These are phyloP conservation scores for Drosophila subquinaria DNA, from an alignment of 2,888 invertebrate species.

Conservation along the genomic window DNA sequence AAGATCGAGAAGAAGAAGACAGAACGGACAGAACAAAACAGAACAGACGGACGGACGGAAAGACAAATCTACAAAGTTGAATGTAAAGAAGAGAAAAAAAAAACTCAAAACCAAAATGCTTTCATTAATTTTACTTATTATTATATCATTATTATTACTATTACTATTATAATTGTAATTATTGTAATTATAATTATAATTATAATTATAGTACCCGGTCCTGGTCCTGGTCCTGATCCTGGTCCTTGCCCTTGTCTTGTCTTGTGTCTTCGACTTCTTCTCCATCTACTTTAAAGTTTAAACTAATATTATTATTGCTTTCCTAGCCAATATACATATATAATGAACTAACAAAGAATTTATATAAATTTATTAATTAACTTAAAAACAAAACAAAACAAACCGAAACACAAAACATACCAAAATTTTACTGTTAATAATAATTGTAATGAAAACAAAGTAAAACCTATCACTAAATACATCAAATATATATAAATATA, in stretches of 20 bases:
- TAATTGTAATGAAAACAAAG: slow-evolving; percentile 25
- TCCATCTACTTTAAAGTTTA: slow-evolving; percentile 6
- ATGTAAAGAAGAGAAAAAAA: slow-evolving; percentile 37
- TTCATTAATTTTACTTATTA: slow-evolving; percentile 61
- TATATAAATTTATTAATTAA: slow-evolving; percentile 51
- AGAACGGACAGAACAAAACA: neutral
- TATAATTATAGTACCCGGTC: slow-evolving; percentile 14
- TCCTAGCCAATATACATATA: slow-evolving; percentile 64
- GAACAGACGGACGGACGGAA: neutral
- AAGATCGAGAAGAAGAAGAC: slow-evolving; percentile 16
- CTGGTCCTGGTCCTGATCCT: slow-evolving; percentile 9
- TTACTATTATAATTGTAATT: neutral
- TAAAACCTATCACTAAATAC: slow-evolving; percentile 35
- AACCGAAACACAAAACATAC: slow-evolving; percentile 72
- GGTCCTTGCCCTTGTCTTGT: slow-evolving; percentile 10
- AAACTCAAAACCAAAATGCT: slow-evolving; percentile 71
- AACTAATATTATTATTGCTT: slow-evolving; percentile 45
- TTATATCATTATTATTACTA: slow-evolving; percentile 22
- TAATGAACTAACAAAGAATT: slow-evolving; percentile 63
- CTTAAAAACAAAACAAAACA: slow-evolving; percentile 35
- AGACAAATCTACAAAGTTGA: slow-evolving; percentile 2
- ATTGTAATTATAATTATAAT: neutral
- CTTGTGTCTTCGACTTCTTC: slow-evolving; percentile 21
- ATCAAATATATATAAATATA: slow-evolving; percentile 21
- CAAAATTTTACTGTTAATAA: slow-evolving; percentile 70